Evolutionary conservation across 1,140 invertebrate species (phyloP).

Genomic region (Trichonephila inaurata): DNA sequence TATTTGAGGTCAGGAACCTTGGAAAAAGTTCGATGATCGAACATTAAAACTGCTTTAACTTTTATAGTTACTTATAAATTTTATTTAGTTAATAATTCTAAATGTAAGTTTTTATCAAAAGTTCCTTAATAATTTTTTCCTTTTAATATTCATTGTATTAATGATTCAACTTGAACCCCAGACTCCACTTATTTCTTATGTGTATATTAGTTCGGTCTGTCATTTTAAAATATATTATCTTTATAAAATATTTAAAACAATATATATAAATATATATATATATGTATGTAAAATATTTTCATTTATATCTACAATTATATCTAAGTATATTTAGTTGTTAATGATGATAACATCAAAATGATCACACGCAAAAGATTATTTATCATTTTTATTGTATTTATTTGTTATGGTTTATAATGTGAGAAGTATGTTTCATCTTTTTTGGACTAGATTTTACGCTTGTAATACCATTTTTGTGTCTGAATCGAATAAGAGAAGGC

Average conservation of each 20-base stretch:
- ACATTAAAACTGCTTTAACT: no score
- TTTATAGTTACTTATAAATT: no score
- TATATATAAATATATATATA: no score
- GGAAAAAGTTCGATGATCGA: no score
- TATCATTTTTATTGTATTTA: neutral
- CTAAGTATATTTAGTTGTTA: constrained; percentile 9
- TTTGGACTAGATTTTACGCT: neutral
- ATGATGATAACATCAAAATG: neutral
- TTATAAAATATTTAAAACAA: constrained; percentile 25
- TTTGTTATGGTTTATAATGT: neutral
- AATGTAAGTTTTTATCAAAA: no score
- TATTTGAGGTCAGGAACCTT: no score
- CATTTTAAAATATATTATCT: neutral
- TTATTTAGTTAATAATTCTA: no score
- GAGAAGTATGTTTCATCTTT: neutral
- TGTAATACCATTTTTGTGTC: neutral
- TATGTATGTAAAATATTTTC: neutral
- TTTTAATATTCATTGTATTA: no score
- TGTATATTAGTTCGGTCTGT: neutral
- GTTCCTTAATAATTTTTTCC: no score
- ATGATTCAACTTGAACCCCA: neutral
- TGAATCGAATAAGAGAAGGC: neutral
- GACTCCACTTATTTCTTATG: no score
- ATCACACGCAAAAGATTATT: neutral
- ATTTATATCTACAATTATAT: neutral